Evolutionary conservation across 1,140 invertebrate genomes (phyloP).

Genomic region (Tigriopus japonicus): DNA sequence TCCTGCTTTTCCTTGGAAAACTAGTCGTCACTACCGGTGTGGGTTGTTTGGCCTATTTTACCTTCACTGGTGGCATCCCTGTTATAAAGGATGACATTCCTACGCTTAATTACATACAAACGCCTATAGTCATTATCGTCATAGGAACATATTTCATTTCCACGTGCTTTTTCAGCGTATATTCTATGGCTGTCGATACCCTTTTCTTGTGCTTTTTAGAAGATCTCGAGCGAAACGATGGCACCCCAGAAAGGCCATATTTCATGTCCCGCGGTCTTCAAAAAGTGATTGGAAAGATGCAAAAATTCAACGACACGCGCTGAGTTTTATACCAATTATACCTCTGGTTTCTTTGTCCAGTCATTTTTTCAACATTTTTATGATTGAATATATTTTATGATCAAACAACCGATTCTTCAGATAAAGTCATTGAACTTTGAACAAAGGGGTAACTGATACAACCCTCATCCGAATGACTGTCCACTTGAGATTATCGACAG

Average conservation of each 20-base stretch:
- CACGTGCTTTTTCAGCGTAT: slow-evolving; percentile 75
- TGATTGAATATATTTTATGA: too few species aligned
- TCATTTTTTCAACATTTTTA: too few species aligned
- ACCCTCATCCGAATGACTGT: too few species aligned
- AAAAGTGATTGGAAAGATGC: background rate
- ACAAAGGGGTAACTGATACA: too few species aligned
- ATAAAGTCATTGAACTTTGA: too few species aligned
- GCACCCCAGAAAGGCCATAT: slow-evolving; percentile 67
- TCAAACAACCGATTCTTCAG: too few species aligned
- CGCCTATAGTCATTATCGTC: background rate
- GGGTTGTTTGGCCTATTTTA: slow-evolving; percentile 41
- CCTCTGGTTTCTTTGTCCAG: too few species aligned
- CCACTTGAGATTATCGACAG: too few species aligned
- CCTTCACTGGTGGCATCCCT: slow-evolving; percentile 23
- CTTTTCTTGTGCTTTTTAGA: slow-evolving; percentile 87
- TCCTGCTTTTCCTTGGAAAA: slow-evolving; percentile 73
- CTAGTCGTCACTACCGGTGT: slow-evolving; percentile 52
- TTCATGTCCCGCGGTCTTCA: slow-evolving; percentile 52
- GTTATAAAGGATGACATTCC: background rate
- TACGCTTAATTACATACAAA: background rate
- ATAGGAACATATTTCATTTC: background rate
- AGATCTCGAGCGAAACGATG: slow-evolving; percentile 83
- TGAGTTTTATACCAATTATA: too few species aligned
- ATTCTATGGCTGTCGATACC: slow-evolving; percentile 84
- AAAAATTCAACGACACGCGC: too few species aligned